These are phyloP conservation scores for Phrynocephalus guinanensis DNA, from an alignment of 2,797 vertebrate species.

Conservation along the genomic window DNA sequence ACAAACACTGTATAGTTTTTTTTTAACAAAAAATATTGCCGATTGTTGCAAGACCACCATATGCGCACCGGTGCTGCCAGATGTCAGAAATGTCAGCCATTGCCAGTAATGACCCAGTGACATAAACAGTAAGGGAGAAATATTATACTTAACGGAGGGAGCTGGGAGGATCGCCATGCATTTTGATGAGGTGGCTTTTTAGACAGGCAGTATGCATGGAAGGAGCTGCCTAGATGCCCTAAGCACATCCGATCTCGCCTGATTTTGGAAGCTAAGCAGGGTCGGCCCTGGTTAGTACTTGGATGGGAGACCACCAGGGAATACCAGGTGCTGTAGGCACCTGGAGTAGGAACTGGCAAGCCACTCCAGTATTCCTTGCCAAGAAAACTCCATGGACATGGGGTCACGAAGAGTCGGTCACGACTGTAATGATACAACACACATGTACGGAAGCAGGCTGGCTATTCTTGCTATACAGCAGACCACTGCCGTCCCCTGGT, in stretches of 20 bases:
- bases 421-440: no score
- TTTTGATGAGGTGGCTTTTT: constrained; percentile 87
- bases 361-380: no score
- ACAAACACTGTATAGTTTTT: background rate
- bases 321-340: no score
- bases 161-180: constrained; percentile 81
- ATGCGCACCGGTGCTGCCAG: constrained; percentile 84
- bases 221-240: no score
- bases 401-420: no score
- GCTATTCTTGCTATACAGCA: constrained; percentile 78
- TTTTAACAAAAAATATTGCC: constrained; percentile 60
- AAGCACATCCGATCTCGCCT: no score
- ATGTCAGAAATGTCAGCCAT: constrained; percentile 91
- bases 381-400: no score
- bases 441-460: constrained; percentile 85
- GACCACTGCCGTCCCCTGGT: constrained; percentile 29
- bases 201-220: constrained; percentile 85
- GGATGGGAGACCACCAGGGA: no score
- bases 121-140: constrained; percentile 92
- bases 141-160: constrained; percentile 90
- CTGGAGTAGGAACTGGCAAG: no score
- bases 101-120: constrained; percentile 92
- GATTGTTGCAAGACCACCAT: constrained; percentile 96
- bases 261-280: no score
- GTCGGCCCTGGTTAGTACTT: no score